Evolutionary conservation across 1,140 invertebrate genomes (phyloP), one percentile per base, ranked within the genome.

Genomic region (Zophobas morio): DNA sequence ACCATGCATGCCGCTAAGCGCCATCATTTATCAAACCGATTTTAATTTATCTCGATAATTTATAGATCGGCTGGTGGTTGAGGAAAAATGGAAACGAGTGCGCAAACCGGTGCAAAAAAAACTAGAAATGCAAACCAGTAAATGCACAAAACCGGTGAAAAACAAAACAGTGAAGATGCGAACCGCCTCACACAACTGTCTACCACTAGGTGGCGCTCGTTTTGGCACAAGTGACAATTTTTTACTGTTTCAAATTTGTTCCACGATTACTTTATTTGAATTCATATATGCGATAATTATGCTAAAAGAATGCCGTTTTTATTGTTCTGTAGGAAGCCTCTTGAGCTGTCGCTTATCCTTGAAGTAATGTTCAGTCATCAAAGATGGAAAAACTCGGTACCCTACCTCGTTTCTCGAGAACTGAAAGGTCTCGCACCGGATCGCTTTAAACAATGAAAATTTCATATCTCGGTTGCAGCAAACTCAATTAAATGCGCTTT

Each of bases 41-140:
- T 53, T 73, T 73, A 73, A 73, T 73, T 73, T 73, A 66, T 66
- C 54, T 56, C 54, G 49, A 73, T 73, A 73, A 73, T 73, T 73
- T 73, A 73, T 73, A 56, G 49, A 42, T 56, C 49, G 34, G 54
- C 71, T 56, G 39, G 6, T 66, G 36, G 6, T 53, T 60, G 6
- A 2, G 8, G 6, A 72, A 72, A 72, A 39, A 49, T 33, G 6
- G 6, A 51, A 39, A 37, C 36, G 20, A 51, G 20, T 53, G n/a
- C 49, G 20, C 49, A 51, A 4, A 4, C 2, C 2, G 49, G 49
- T 2, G 6, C 49, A 6, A 20, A 2, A 20, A 20, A 20, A 4
- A 20, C 4, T 51, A 57, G n/a, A 57, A 57, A 57, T 57, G 35
- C 54, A 57, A 57, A 57, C 54, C 3, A 20, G 20, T 20, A 20